Evolutionary conservation across 53 echinoderm and acorn worm species (phyloP), one percentile per base, ranked within the genome.

Genomic region (Echinarachnius parma): DNA sequence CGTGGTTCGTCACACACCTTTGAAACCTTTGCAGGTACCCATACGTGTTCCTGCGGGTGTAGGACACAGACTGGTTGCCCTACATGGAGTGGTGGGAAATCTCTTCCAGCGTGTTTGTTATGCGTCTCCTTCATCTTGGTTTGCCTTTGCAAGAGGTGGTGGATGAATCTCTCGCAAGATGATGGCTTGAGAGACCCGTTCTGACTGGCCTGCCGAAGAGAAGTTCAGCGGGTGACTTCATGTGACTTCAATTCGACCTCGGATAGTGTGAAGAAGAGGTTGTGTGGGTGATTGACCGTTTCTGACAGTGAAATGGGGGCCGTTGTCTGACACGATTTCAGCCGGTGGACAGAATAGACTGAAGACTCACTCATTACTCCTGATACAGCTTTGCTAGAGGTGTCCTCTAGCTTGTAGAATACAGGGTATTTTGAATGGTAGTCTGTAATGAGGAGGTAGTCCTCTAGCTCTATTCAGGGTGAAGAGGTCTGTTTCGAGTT

Each of bases 151-250:
- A 49, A 19, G 19, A 49, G 50, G 50, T 19, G 19, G 9, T 49
- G 4, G 50, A 49, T n/a, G 19, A 49, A 49, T 49, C 19, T 49
- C 50, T 19, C 19, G 50, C 19, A 18, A 53, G 78, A 30, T 83
- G 65, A 34, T 84, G 48, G 32, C 77, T 83, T 22, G 84, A 80
- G 9, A 83, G 66, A 4, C 20, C 53, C 4, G 80, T 84, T 26
- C 62, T 34, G 32, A 79, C 9, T 4, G 80, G 76, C 59, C 81
- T 60, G 9, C 71, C 69, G 46, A 80, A 75, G 9, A 84, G 21
- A 3, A 84, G 58, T 52, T 84, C 84, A 28, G 83, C 83, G 34
- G 84, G 89, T 2, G 84, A 84, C 19, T 76, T 80, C 20, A 89
- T 16, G 21, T 77, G 21, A n/a, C n/a, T n/a, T n/a, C n/a, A n/a